Evolutionary conservation across 1,140 invertebrate genomes (phyloP), one percentile per base, ranked within the genome.

Genomic region (Drosophila ananassae): DNA sequence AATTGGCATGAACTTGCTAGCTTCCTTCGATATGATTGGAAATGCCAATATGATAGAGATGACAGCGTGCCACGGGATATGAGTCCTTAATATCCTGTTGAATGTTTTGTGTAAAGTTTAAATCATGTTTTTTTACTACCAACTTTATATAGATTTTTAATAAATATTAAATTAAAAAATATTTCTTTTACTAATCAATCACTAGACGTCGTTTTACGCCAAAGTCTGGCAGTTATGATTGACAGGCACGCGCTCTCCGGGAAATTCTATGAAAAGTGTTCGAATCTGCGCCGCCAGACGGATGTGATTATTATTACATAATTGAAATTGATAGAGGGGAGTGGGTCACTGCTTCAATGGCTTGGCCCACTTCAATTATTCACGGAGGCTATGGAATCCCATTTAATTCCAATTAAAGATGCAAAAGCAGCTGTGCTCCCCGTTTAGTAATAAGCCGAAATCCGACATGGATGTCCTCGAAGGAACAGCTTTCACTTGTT

Each of bases 221-320:
- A 30, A 22, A 44, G 44, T 51, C 32, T 56, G 60, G 53, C 75
- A 59, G 57, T 62, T 73, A 82, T 87, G 83, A 87, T 89, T 87
- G 83, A 89, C 83, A 73, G 79, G 25, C 60, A 58, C 58, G 54
- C 51, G 50, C 54, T 32, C 28, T 48, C 54, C 50, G 37, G 30
- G 22, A 37, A 30, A 32, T 34, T 24, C 44, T 47, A 22, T 21
- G 21, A 21, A 55, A 72, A 71, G 47, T 57, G 22, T 37, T 58
- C 30, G 34, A 71, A 34, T 34, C 34, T 50, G 54, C 28, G 41
- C 13, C 50, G 79, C 63, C 83, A 83, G 79, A 89, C 84, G 84
- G 67, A 79, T 74, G 83, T 89, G 72, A 89, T 89, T 83, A 83
- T 89, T 83, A 83, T 89, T 87, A 87, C 89, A 79, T 89, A 89